These are phyloP conservation scores for Drosophila orosa DNA, from an alignment of 1,140 invertebrate species.

Conservation along the genomic window DNA sequence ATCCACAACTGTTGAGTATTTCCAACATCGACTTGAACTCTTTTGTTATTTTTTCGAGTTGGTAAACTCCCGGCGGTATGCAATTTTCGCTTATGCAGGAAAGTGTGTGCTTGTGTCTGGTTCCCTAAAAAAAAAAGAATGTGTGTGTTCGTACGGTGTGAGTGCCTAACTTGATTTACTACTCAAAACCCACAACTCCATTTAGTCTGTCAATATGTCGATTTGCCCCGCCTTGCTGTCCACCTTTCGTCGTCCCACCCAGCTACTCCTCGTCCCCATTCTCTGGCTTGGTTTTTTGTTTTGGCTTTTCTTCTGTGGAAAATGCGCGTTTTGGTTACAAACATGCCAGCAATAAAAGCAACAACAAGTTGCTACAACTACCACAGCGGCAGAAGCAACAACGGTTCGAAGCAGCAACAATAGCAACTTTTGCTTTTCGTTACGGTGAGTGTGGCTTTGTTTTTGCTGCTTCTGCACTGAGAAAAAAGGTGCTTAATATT, in stretches of 20 bases:
- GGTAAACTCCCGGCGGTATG: constrained; percentile 66
- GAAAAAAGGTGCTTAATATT: no score
- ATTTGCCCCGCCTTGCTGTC: constrained; percentile 71
- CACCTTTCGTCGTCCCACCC: constrained; percentile 43
- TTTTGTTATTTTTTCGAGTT: constrained; percentile 17
- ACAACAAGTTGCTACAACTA: constrained; percentile 40
- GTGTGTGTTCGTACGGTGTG: constrained; percentile 41
- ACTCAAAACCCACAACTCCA: constrained; percentile 83
- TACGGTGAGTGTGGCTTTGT: constrained; percentile 38
- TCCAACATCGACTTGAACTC: no score
- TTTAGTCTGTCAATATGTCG: constrained; percentile 84
- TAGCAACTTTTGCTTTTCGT: constrained; percentile 64
- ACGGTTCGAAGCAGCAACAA: constrained; percentile 14
- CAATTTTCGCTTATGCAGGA: constrained; percentile 74
- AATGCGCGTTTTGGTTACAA: constrained; percentile 78
- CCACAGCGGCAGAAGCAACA: constrained; percentile 21
- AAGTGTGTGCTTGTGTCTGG: constrained; percentile 33
- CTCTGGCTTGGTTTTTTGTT: constrained; percentile 13
- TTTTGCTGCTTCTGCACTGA: constrained; percentile 20
- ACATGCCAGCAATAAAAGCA: constrained; percentile 47
- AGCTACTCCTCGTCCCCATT: neutral
- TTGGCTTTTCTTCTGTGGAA: constrained; percentile 54
- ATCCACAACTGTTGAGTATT: neutral
- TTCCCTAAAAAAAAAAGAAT: constrained; percentile 6
- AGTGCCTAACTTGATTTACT: constrained; percentile 82